A percentile compares a stretch with the other conserved stretches of the same genome.
Conservation (phyloP, 2,113 vertebrate species). For the Syngnathus typhle region DNA sequence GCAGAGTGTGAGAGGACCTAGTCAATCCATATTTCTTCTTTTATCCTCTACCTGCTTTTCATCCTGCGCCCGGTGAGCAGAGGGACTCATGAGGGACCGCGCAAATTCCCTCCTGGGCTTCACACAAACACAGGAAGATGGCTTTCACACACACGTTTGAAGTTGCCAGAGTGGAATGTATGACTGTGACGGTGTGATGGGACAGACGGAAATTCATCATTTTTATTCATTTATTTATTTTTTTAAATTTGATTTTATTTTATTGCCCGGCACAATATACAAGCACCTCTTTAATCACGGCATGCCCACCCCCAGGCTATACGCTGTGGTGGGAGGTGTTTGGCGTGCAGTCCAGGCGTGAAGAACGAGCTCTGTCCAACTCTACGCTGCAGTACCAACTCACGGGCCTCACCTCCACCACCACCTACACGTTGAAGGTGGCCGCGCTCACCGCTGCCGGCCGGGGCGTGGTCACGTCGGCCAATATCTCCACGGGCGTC, state of each 20-base stretch:
- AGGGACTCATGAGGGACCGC: conserved; percentile 50
- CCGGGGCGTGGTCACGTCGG: conserved; percentile 73
- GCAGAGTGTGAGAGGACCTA: conserved; percentile 23
- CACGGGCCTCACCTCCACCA: conserved; percentile 83
- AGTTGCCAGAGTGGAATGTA: conserved; percentile 54
- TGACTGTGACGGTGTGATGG: conserved; percentile 53
- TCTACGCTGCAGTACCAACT: conserved; percentile 83
- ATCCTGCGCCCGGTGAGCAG: conserved; percentile 48
- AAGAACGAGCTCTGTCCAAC: conserved; percentile 73
- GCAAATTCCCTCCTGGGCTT: conserved; percentile 43
- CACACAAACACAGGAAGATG: conserved; percentile 34
- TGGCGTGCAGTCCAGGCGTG: conserved; percentile 72
- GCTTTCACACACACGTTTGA: conserved; percentile 25
- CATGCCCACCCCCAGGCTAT: conserved; percentile 73
- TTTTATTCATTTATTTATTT: conserved; percentile 13
- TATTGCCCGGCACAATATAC: background rate
- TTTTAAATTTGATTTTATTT: background rate
- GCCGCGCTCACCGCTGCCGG: conserved; percentile 79
- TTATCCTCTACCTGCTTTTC: conserved; percentile 52
- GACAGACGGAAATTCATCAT: conserved; percentile 48
- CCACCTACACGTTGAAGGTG: conserved; percentile 85
- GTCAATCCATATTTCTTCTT: conserved; percentile 56
- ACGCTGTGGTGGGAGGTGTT: conserved; percentile 85
- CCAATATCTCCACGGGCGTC: conserved; percentile 91
- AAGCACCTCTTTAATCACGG: conserved; percentile 27